Conservation (phyloP, 1,140 invertebrate genomes). For the Carposina sasakii region DNA sequence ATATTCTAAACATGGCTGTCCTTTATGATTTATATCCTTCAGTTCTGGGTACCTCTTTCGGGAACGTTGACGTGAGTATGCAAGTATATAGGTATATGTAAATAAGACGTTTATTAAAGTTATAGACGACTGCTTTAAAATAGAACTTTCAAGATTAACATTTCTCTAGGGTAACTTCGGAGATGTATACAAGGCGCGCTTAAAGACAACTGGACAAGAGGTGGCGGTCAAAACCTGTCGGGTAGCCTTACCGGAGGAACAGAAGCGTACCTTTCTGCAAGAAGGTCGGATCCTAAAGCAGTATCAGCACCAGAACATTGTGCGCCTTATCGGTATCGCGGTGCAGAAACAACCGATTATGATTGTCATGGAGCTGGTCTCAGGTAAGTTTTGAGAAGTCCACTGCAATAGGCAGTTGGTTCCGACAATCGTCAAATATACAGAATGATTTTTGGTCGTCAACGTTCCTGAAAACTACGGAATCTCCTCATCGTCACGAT, state of each 20-base stretch:
- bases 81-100: too few relatives aligned
- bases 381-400: slow-evolving; percentile 74
- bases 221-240: slow-evolving; percentile 98
- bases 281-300: slow-evolving; percentile 97
- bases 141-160: too few relatives aligned
- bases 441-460: too few relatives aligned
- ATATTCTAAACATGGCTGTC: too few relatives aligned
- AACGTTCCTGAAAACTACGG: too few relatives aligned
- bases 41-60: too few relatives aligned
- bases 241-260: slow-evolving; percentile 94
- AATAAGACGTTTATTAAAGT: too few relatives aligned
- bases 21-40: too few relatives aligned
- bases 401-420: background rate
- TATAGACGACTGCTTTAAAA: too few relatives aligned
- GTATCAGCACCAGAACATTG: slow-evolving; percentile 97
- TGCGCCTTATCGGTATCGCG: slow-evolving; percentile 97
- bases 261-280: slow-evolving; percentile 96
- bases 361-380: slow-evolving; percentile 99
- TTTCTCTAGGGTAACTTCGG: slow-evolving; percentile 93
- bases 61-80: too few relatives aligned
- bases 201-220: slow-evolving; percentile 86
- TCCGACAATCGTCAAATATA: too few relatives aligned
- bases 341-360: slow-evolving; percentile 98
- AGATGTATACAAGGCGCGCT: slow-evolving; percentile 93
- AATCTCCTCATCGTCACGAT: too few relatives aligned